Conservation (phyloP, 2,797 vertebrate species). For the Nyctalus aviator region DNA sequence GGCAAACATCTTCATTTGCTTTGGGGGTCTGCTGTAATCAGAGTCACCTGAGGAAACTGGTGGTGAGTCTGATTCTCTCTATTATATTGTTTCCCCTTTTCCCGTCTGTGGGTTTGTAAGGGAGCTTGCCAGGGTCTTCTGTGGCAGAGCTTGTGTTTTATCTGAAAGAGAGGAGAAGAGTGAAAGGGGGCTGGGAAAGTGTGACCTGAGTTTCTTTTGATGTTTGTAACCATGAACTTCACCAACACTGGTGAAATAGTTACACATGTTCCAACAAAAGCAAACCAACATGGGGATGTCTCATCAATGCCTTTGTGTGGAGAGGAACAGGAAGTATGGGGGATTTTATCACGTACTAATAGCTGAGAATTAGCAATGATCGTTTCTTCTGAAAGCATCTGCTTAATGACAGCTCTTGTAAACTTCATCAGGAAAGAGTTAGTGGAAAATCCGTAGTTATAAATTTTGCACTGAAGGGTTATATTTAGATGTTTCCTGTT, state of each 20-base stretch:
- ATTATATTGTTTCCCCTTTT: neutral
- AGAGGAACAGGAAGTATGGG: slow-evolving; percentile 26
- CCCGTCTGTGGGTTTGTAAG: too few species aligned
- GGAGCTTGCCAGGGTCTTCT: neutral
- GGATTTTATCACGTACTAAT: slow-evolving; percentile 3
- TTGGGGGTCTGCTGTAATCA: neutral
- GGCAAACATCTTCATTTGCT: neutral
- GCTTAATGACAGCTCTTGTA: slow-evolving; percentile 59
- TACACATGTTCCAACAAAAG: slow-evolving; percentile 27
- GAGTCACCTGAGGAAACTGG: neutral
- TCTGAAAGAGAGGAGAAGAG: neutral
- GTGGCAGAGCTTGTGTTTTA: neutral
- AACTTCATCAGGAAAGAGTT: slow-evolving; percentile 40
- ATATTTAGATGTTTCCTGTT: slow-evolving; percentile 22
- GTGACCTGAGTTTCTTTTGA: neutral
- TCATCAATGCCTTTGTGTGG: slow-evolving; percentile 52
- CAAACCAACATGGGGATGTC: neutral
- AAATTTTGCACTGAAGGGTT: slow-evolving; percentile 52
- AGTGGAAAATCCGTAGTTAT: slow-evolving; percentile 23
- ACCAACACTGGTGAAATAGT: neutral
- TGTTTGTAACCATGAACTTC: neutral
- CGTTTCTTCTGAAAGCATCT: slow-evolving; percentile 73
- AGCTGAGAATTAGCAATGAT: slow-evolving; percentile 58
- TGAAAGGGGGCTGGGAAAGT: neutral
- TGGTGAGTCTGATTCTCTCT: neutral